A percentile compares a stretch with the other conserved stretches of the same genome.
These are phyloP conservation scores for Eulemur rubriventer DNA, from an alignment of 2,797 vertebrate species.

Conservation along the genomic window DNA sequence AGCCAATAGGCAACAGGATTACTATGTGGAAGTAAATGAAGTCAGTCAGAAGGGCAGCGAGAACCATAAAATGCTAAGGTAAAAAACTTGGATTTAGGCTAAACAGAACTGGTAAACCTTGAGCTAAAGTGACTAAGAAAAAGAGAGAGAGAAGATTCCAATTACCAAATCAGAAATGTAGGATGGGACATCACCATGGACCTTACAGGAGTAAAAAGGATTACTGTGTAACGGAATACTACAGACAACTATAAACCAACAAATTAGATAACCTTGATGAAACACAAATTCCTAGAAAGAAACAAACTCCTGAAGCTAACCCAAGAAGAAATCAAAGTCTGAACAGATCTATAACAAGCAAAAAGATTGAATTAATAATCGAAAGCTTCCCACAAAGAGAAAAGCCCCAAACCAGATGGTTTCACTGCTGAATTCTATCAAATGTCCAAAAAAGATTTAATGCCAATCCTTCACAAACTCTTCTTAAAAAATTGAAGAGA, in stretches of 20 bases:
- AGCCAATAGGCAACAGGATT: neutral
- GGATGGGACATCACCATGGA: neutral
- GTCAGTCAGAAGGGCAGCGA: neutral
- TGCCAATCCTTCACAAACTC: neutral
- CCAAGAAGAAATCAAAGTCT: neutral
- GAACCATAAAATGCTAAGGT: neutral
- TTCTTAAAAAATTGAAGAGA: neutral
- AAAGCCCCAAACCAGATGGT: neutral
- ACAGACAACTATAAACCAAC: neutral
- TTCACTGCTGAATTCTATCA: neutral
- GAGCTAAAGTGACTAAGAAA: neutral
- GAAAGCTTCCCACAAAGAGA: neutral
- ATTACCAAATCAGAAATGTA: neutral
- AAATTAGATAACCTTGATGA: neutral
- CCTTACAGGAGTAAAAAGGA: neutral
- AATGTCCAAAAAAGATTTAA: neutral
- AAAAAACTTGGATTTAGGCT: neutral
- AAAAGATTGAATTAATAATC: neutral
- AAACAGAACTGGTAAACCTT: neutral
- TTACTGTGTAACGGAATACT: neutral
- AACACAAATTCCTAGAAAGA: neutral
- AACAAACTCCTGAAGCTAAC: neutral
- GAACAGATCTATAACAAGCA: neutral
- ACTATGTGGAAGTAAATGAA: neutral
- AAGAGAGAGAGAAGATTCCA: neutral